Evolutionary conservation across 2,888 invertebrate species (phyloP), one percentile per base, ranked within the genome.

Genomic region (Ametastegia equiseti): DNA sequence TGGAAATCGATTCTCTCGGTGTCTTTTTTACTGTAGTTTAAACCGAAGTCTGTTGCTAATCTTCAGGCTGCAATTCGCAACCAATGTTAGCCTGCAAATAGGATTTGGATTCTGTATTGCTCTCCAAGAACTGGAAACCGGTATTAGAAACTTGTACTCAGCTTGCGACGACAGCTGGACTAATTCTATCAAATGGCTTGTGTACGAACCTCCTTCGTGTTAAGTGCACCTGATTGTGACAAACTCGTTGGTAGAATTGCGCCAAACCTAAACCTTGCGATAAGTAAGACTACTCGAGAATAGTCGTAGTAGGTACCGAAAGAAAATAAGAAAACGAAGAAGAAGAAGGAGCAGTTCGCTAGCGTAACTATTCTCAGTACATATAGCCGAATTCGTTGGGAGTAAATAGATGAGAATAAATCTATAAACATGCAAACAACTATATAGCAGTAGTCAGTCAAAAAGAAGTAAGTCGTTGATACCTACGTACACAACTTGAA

Each of bases 401-500:
- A 30, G 13, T 60, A 6, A 15, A 27, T 30, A 15, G 15, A 30
- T 6, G 30, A 11, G 27, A 60, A 15, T 60, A 15, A 15, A 60
- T 23, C n/a, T n/a, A n/a, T 60, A 30, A 60, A 60, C 19, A 30
- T 60, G 30, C 30, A 60, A 60, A 60, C 60, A 30, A 60, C 23
- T 60, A 13, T 11, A 60, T 30, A 30, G 54, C 7, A 1, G 11
- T 54, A n/a, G 7, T 11, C 42, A 42, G 42, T 42, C 42, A 60
- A 30, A 60, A 60, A 30, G 60, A 27, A 60, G 23, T 27, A 30
- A 30, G 30, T 60, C 30, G 60, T 60, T 60, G 30, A 60, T 60
- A n/a, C n/a, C n/a, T n/a, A n/a, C n/a, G n/a, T n/a, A 60, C 60
- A 60, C 60, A 60, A 60, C 27, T 60, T 60, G 11, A 60, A 27